Base-by-base conservation (phyloP, 2,797 vertebrate genomes). In the Myripristis jacobus region DNA sequence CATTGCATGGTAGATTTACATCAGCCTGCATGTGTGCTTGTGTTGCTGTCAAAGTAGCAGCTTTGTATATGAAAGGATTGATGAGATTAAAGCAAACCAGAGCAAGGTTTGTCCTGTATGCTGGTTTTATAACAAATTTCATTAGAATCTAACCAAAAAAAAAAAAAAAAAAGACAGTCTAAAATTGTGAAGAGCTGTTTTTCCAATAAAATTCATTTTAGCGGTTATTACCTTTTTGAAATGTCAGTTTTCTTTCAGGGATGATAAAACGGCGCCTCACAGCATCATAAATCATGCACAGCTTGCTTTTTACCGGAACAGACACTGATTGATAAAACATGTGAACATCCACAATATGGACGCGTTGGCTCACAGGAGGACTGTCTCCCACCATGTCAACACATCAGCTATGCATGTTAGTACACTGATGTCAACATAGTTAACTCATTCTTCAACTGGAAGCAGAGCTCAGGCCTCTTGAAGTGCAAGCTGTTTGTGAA, bases 401-500 rank as follows among this genome's bases (percentile, higher is more conserved):
- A 54, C 11, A 11, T 1, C 21, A 22, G 21, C 7, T 13, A 25
- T 53, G 25, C 4, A 22, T 53, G 51, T 18, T 7, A 29, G 18
- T 29, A 8, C 5, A 53, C 51, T 53, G 24, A 16, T 8, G 7
- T 38, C 18, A 41, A 57, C 12, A 15, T 59, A 22, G 56, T 46
- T 64, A 6, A 73, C 70, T 60, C 59, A 51, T 25, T 38, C 63
- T 24, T 19, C 47, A 19, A 69, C 15, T 27, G 47, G 52, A 55
- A 63, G 36, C 38, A 12, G 21, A n/a, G 24, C 36, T 24, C 47
- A 52, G 43, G 56, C 58, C 22, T 58, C 36, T 31, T 72, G 75
- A 47, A 51, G 57, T 68, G n/a, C n/a, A n/a, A n/a, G n/a, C n/a
- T n/a, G 68, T 70, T 76, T 51, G 52, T 61, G 60, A 59, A 69